Percentiles rank a stretch among this genome's conserved stretches.
phyloP scores from a whole-genome alignment of 2,113 vertebrate genomes.

The Passer montanus region DNA sequence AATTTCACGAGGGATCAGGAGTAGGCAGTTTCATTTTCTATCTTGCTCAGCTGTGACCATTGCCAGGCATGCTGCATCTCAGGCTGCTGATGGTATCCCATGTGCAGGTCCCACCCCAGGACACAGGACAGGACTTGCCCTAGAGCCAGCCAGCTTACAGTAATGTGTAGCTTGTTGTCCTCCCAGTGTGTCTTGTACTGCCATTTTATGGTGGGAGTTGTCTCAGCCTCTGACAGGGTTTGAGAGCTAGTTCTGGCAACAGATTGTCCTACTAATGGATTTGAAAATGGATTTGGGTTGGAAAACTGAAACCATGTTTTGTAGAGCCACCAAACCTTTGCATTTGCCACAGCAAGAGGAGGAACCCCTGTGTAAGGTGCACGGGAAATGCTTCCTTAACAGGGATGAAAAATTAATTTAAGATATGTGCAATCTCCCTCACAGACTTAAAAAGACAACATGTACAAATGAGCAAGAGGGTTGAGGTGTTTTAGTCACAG shows the following conservation, averaged over 20 bases:
- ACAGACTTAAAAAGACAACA: neutral
- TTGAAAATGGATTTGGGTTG: neutral
- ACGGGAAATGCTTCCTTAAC: neutral
- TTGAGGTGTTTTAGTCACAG: neutral
- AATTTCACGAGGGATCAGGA: neutral
- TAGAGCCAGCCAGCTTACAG: neutral
- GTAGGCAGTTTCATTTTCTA: neutral
- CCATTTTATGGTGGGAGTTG: neutral
- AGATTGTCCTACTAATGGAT: neutral
- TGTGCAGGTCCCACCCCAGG: neutral
- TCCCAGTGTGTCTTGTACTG: neutral
- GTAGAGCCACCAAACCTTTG: neutral
- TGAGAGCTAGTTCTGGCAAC: neutral
- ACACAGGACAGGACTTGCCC: neutral
- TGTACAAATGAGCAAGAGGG: neutral
- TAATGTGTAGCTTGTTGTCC: neutral
- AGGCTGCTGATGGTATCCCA: accelerated
- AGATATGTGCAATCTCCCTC: neutral
- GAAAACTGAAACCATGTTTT: neutral
- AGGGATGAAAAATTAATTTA: neutral
- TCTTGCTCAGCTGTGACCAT: neutral
- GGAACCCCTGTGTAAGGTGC: accelerated
- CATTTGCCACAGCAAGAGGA: neutral
- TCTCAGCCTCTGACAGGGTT: neutral
- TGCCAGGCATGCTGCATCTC: neutral